These are phyloP conservation scores for Drosophila albomicans DNA, from an alignment of 1,140 invertebrate genomes.

Conservation along the genomic window DNA sequence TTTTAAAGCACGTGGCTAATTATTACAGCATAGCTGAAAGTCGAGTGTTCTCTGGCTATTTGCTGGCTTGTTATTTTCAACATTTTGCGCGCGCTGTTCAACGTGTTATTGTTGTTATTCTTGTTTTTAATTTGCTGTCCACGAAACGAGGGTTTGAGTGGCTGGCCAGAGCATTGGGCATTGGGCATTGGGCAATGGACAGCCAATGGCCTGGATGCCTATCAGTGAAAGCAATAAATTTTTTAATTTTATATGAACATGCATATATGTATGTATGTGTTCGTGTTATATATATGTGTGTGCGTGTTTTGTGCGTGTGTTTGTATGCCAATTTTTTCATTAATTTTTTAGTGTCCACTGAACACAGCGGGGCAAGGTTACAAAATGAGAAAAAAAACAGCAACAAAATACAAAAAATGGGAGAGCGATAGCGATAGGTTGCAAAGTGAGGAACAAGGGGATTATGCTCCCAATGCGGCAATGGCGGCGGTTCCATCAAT, in stretches of 20 bases:
- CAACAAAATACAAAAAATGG: no score
- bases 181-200: conserved; percentile 18
- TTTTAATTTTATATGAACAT: conserved; percentile 74
- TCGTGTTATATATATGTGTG: not conserved
- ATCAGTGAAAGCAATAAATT: conserved; percentile 80
- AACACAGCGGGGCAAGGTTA: conserved; percentile 7
- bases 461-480: conserved; percentile 32
- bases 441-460: conserved; percentile 9
- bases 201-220: conserved; percentile 61
- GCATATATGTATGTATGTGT: conserved; percentile 8
- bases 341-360: conserved; percentile 75
- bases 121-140: conserved; percentile 68
- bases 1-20: no score
- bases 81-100: conserved; percentile 6
- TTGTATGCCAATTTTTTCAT: conserved; percentile 68
- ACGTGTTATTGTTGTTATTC: conserved; percentile 43
- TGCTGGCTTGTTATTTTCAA: conserved; percentile 17
- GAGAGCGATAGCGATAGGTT: not conserved
- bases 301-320: conserved; percentile 7
- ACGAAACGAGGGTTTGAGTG: conserved; percentile 2
- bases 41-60: not conserved
- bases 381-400: no score
- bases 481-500: conserved; percentile 38
- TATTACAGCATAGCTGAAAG: not conserved
- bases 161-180: not conserved